phyloP scores from a whole-genome alignment of 2,113 vertebrate species.

The Coptodon bakossiorum region DNA sequence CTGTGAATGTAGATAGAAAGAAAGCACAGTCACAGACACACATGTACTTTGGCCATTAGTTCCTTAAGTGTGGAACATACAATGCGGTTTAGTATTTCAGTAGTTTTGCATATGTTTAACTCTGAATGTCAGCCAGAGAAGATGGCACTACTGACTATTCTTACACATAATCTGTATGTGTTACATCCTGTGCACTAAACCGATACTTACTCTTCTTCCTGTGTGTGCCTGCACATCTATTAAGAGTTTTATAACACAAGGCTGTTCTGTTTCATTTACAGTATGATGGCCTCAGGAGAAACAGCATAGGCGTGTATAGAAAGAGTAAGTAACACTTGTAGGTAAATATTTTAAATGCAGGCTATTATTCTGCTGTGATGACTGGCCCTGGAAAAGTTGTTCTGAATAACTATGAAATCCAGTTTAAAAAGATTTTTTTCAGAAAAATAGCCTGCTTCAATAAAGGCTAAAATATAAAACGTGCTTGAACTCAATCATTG shows the following conservation, averaged over 20 bases:
- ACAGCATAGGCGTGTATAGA: slow-evolving; percentile 68
- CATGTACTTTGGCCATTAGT: background rate
- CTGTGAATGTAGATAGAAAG: background rate
- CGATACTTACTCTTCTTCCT: background rate
- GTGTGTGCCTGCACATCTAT: background rate
- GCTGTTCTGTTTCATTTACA: slow-evolving; percentile 8
- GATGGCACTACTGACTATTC: background rate
- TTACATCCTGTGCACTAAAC: background rate
- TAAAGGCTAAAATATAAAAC: background rate
- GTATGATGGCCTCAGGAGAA: slow-evolving; percentile 60
- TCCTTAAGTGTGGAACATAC: background rate
- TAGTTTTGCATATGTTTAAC: background rate
- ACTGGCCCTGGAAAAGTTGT: background rate
- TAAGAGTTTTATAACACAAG: background rate
- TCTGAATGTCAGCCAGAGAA: background rate
- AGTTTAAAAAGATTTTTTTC: background rate
- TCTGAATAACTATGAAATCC: background rate
- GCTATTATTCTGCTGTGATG: background rate
- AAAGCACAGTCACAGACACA: background rate
- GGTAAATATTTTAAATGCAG: background rate
- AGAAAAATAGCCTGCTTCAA: slow-evolving; percentile 12
- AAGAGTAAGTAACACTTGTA: slow-evolving; percentile 60
- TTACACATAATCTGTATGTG: background rate
- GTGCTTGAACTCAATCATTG: slow-evolving; percentile 18
- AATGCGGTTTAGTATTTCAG: background rate